Percentiles rank a stretch among this genome's conserved stretches.
Conservation (phyloP, 2,888 invertebrate species). For the Heteromurus nitidus region DNA sequence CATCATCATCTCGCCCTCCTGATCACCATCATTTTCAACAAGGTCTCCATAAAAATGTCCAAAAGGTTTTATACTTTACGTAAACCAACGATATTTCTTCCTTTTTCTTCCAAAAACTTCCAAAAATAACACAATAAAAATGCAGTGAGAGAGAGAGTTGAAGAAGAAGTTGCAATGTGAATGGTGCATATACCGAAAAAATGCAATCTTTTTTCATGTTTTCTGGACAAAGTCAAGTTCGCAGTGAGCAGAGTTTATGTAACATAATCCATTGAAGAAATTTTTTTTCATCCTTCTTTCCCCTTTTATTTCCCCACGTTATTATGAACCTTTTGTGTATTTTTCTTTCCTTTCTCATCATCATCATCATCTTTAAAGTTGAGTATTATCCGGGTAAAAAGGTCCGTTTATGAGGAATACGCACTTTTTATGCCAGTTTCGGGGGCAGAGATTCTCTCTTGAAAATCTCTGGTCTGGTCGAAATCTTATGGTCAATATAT, state of each 20-base stretch:
- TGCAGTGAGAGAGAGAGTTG: background rate
- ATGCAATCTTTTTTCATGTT: background rate
- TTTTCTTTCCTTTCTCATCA: constrained; percentile 9
- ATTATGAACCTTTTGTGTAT: constrained; percentile 30
- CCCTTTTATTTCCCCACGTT: constrained; percentile 27
- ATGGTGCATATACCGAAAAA: background rate
- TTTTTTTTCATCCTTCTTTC: constrained; percentile 4
- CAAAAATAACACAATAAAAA: constrained; percentile 34
- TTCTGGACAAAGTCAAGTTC: constrained; percentile 5
- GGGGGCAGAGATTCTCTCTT: background rate
- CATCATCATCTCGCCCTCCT: constrained; percentile 9
- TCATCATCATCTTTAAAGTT: constrained; percentile 21
- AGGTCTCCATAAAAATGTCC: constrained; percentile 33
- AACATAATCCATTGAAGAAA: constrained; percentile 22
- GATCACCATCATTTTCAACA: constrained; percentile 17
- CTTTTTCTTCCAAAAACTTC: constrained; percentile 28
- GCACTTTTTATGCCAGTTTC: background rate
- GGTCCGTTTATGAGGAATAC: constrained; percentile 15
- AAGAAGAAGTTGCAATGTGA: background rate
- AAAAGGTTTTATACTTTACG: constrained; percentile 26
- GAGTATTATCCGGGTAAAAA: constrained; percentile 11
- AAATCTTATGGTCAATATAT: background rate
- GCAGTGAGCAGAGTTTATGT: constrained; percentile 2
- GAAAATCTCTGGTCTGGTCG: background rate
- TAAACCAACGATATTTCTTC: constrained; percentile 30